These are phyloP conservation scores for Dermochelys coriacea DNA, from an alignment of 2,797 vertebrate genomes.

Conservation along the genomic window DNA sequence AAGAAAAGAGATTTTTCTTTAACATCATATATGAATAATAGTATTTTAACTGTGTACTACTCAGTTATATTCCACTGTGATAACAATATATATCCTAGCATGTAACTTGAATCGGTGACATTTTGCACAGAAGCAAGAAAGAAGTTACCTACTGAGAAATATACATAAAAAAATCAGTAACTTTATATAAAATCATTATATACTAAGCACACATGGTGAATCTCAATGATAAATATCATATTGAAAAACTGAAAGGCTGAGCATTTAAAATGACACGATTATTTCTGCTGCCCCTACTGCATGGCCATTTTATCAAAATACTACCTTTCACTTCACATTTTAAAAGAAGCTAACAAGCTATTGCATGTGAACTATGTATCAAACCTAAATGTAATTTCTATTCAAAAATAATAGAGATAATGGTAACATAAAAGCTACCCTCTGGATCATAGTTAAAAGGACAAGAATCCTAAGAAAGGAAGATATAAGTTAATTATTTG, in stretches of 20 bases:
- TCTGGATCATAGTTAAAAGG: constrained; percentile 62
- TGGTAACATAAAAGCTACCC: constrained; percentile 42
- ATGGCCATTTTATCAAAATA: constrained; percentile 27
- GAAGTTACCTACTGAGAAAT: not conserved
- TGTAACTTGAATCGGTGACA: not conserved
- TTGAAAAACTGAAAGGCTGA: not conserved
- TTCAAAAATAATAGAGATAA: constrained; percentile 41
- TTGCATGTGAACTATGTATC: constrained; percentile 54
- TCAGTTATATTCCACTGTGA: not conserved
- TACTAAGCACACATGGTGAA: not conserved
- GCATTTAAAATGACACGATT: not conserved
- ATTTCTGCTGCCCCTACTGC: not conserved
- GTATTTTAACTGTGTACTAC: not conserved
- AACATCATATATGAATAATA: no score
- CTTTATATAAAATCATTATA: not conserved
- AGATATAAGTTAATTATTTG: constrained; percentile 35
- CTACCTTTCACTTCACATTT: not conserved
- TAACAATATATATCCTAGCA: not conserved
- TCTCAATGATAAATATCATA: not conserved
- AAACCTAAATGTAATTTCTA: constrained; percentile 52
- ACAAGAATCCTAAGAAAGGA: constrained; percentile 30
- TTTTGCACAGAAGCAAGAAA: not conserved
- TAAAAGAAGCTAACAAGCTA: constrained; percentile 6
- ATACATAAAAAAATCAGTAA: not conserved
- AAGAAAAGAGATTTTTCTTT: no score